Evolutionary conservation across 2,888 invertebrate genomes (phyloP).

Genomic region (Protonemura montana): DNA sequence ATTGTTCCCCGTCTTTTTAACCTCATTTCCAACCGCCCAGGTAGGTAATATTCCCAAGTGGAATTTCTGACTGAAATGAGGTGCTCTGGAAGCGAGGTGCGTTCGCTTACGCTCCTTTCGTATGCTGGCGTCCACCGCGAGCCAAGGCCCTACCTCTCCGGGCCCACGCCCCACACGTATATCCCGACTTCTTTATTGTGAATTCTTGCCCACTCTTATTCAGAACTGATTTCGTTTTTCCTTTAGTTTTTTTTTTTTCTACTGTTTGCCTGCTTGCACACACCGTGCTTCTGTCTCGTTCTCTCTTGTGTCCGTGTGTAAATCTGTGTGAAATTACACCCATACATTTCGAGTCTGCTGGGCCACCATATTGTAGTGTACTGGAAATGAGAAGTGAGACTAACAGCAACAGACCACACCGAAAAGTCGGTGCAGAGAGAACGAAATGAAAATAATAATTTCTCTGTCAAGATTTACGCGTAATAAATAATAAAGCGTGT

Average conservation of each 20-base stretch:
- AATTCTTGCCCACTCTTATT: slow-evolving; percentile 38
- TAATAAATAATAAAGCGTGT: background rate
- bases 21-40: slow-evolving; percentile 27
- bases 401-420: background rate
- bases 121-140: background rate
- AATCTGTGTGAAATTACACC: slow-evolving; percentile 41
- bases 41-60: slow-evolving; percentile 34
- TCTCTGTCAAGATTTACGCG: background rate
- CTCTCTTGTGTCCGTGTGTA: slow-evolving; percentile 21
- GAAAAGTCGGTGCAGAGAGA: background rate
- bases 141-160: background rate
- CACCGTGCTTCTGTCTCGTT: background rate
- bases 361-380: background rate
- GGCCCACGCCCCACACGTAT: background rate
- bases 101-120: slow-evolving; percentile 13
- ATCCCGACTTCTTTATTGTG: slow-evolving; percentile 35
- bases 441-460: slow-evolving; percentile 9
- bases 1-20: slow-evolving; percentile 20
- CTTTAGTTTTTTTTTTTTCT: background rate
- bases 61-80: slow-evolving; percentile 31
- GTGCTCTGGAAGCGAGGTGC: slow-evolving; percentile 30
- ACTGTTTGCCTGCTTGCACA: background rate
- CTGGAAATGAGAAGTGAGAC: background rate
- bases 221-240: slow-evolving; percentile 37
- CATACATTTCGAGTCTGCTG: slow-evolving; percentile 24